Evolutionary conservation across 1,140 invertebrate genomes (phyloP).

Genomic region (Schmidtea mediterranea): DNA sequence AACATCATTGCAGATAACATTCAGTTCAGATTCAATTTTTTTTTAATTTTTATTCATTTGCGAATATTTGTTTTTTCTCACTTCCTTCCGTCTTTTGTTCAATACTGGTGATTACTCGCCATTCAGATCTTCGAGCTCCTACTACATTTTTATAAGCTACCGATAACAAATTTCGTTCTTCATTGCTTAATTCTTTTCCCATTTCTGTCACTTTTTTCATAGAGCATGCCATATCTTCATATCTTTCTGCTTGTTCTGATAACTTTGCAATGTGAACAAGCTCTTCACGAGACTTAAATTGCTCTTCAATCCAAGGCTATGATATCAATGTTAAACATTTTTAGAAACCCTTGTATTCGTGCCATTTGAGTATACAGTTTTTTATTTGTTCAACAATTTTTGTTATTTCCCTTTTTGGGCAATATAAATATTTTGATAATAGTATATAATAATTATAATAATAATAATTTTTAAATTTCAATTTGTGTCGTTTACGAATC

Average conservation of each 20-base stretch:
- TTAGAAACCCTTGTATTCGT: no score
- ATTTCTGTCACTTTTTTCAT: conserved; percentile 57
- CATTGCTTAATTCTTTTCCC: conserved; percentile 22
- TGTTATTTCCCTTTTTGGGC: no score
- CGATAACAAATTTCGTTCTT: conserved; percentile 77
- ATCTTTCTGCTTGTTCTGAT: conserved; percentile 90
- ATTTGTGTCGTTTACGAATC: no score
- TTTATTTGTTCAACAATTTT: no score
- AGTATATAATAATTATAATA: no score
- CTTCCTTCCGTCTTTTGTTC: neutral
- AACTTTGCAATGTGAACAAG: conserved; percentile 93
- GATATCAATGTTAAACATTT: no score
- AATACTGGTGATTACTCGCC: conserved; percentile 41
- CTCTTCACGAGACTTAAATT: conserved; percentile 53
- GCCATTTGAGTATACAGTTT: no score
- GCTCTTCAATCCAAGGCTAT: no score
- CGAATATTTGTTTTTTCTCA: neutral
- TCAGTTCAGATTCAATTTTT: neutral
- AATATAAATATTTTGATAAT: no score
- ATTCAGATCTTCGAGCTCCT: conserved; percentile 71
- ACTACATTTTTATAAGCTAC: conserved; percentile 99
- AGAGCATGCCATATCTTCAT: conserved; percentile 55
- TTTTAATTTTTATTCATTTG: neutral
- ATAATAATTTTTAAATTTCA: no score
- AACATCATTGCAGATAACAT: neutral